phyloP scores from a whole-genome alignment of 2,888 invertebrate species.

The Harpalus rubripes region DNA sequence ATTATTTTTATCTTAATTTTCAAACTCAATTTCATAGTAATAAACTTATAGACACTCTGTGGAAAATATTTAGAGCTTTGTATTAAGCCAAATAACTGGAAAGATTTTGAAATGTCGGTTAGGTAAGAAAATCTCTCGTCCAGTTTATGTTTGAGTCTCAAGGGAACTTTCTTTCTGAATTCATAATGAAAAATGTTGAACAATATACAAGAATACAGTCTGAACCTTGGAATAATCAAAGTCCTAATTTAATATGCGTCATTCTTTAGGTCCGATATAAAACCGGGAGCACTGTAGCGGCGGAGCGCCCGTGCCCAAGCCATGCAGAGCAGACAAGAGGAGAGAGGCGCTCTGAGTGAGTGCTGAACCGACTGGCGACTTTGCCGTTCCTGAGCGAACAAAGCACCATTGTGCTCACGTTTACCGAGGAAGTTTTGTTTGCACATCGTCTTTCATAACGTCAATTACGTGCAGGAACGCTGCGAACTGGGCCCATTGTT shows the following conservation, averaged over 20 bases:
- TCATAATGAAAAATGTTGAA: constrained; percentile 62
- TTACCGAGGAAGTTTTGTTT: constrained; percentile 65
- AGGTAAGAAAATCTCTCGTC: constrained; percentile 35
- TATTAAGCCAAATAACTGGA: constrained; percentile 14
- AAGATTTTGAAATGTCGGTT: constrained; percentile 36
- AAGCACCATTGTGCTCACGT: constrained; percentile 56
- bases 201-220: constrained; percentile 63
- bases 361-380: constrained; percentile 12
- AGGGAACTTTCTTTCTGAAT: constrained; percentile 61
- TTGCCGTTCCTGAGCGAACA: constrained; percentile 33
- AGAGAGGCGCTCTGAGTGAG: background rate
- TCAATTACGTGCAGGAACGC: constrained; percentile 60
- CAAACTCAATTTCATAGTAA: no score
- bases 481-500: constrained; percentile 52
- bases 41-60: no score
- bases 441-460: constrained; percentile 66
- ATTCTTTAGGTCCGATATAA: constrained; percentile 62
- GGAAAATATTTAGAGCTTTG: constrained; percentile 5
- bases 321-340: background rate
- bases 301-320: background rate
- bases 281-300: constrained; percentile 2
- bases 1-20: no score
- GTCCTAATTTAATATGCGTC: constrained; percentile 66
- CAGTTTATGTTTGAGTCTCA: constrained; percentile 52
- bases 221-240: constrained; percentile 63